These are phyloP conservation scores for Tetragonula clypearis DNA, from an alignment of 1,140 invertebrate genomes.

Conservation along the genomic window DNA sequence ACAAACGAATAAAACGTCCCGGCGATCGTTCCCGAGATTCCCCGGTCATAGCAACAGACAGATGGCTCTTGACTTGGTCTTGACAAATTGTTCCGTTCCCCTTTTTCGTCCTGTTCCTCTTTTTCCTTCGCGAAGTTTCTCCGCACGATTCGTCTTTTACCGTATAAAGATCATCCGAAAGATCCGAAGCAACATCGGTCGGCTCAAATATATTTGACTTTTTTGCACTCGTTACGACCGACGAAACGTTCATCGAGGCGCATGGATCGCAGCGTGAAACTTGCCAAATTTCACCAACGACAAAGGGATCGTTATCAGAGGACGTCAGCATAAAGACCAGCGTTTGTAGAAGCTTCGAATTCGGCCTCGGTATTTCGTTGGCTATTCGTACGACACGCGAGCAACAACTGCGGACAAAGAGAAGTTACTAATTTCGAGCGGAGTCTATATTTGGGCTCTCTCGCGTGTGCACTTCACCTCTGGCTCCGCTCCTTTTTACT, in stretches of 20 bases:
- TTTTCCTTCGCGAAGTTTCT: not conserved
- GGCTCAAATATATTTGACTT: not conserved
- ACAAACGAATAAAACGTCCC: slow-evolving; percentile 61
- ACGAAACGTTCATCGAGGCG: not conserved
- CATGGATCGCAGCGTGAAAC: not conserved
- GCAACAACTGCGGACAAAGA: slow-evolving; percentile 62
- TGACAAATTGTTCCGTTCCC: slow-evolving; percentile 54
- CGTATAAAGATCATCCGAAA: not conserved
- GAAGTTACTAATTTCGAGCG: slow-evolving; percentile 75
- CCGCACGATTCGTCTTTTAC: not conserved
- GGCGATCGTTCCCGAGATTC: slow-evolving; percentile 55
- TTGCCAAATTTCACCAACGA: not conserved
- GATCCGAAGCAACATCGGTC: not conserved
- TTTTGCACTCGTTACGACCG: not conserved
- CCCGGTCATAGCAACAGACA: slow-evolving; percentile 39
- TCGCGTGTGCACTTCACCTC: slow-evolving; percentile 64
- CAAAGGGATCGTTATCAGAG: not conserved
- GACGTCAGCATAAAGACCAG: not conserved
- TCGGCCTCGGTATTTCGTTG: slow-evolving; percentile 5
- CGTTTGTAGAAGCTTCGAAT: not conserved
- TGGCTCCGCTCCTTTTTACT: slow-evolving; percentile 55
- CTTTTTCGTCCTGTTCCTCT: not conserved
- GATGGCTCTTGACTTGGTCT: slow-evolving; percentile 46
- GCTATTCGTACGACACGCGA: slow-evolving; percentile 49
- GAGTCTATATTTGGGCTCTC: slow-evolving; percentile 68